Evolutionary conservation across 2,797 vertebrate genomes (phyloP), one percentile per base, ranked within the genome.

Genomic region (Centroberyx gerrardi): DNA sequence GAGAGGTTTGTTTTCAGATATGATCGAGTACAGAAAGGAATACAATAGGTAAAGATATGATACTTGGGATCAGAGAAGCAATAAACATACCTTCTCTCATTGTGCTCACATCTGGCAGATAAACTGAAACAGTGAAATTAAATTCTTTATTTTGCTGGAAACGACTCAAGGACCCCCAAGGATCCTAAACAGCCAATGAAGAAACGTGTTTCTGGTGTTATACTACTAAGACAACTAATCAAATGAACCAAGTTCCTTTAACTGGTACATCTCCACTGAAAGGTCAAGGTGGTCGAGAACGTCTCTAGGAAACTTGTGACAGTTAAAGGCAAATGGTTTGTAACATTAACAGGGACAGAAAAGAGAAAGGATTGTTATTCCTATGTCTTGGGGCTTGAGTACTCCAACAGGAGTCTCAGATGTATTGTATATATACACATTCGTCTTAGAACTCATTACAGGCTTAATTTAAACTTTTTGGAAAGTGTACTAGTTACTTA

Each of bases 381-480:
- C n/a, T 10, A 49, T 59, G 27, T 65, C 27, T 52, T 52, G 56
- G 29, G 29, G 54, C 27, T 15, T 2, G 29, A 77, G 59, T 36
- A 58, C 18, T 82, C 14, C 44, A 61, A 58, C 44, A 18, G 42
- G 22, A 76, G 56, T 68, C 59, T 62, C 18, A 8, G 0, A 68
- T 78, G 48, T 7, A 28, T 1, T 18, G 14, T 8, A 29, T 33
- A 13, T 33, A 28, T 55, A 29, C 27, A 33, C 13, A 8, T 33
- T 31, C 13, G 31, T 33, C 31, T 36, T 7, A n/a, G n/a, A 36
- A 7, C 56, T 38, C 55, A 59, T 48, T 48, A 5, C 15, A 17
- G 17, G 28, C 27, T 54, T 46, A 18, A n/a, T 78, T 69, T 79
- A 3, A 55, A 2, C 33, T 66, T 78, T 84, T 64, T 70, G 51